Conservation (phyloP, 2,888 invertebrate genomes). For the Scaptomyza cyrtandrae region DNA sequence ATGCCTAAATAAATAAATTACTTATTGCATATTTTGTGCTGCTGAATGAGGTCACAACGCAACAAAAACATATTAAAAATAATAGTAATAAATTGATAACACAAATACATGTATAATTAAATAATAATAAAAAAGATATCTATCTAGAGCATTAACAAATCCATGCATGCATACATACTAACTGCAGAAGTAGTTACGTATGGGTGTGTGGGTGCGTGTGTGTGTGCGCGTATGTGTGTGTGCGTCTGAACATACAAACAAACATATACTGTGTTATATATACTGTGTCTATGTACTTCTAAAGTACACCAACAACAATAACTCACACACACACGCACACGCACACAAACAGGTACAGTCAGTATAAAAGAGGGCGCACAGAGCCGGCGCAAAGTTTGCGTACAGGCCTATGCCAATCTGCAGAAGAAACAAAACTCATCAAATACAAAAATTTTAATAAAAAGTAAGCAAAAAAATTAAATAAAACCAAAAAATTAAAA, state of each 20-base stretch:
- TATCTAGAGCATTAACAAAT: conserved; percentile 62
- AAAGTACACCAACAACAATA: too few relatives aligned
- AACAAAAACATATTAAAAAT: conserved; percentile 50
- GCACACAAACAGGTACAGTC: too few relatives aligned
- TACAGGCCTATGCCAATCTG: conserved; percentile 22
- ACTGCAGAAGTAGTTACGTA: background rate
- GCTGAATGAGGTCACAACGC: conserved; percentile 79
- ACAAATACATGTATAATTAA: conserved; percentile 44
- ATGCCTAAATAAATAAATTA: conserved; percentile 61
- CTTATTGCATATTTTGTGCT: conserved; percentile 78
- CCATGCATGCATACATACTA: background rate
- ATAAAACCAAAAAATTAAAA: conserved; percentile 9
- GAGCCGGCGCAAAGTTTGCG: conserved; percentile 50
- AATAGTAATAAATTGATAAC: conserved; percentile 37
- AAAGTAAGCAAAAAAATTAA: conserved; percentile 21
- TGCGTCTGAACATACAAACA: too few relatives aligned
- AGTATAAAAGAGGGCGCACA: conserved; percentile 29
- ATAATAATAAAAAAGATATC: too few relatives aligned
- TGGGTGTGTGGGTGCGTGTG: too few relatives aligned
- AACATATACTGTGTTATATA: conserved; percentile 24
- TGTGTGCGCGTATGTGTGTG: too few relatives aligned
- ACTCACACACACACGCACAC: too few relatives aligned
- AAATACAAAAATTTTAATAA: conserved; percentile 29
- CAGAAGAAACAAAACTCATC: conserved; percentile 22
- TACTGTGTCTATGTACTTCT: background rate